Evolutionary conservation across 2,888 invertebrate species (phyloP).

Genomic region (Brenthis ino): DNA sequence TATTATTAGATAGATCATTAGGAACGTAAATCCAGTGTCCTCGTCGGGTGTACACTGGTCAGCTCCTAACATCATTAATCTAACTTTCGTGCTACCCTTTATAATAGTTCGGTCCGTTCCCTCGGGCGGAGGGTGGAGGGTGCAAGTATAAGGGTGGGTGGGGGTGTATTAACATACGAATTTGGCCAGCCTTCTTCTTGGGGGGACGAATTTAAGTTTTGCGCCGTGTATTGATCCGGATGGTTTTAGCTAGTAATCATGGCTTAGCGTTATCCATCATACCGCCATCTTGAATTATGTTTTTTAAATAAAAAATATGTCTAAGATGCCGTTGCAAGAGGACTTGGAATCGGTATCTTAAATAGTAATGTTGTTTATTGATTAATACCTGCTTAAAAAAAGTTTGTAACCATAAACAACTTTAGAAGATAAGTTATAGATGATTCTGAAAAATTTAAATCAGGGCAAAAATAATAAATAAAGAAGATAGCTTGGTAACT

Average conservation of each 20-base stretch:
- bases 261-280: slow-evolving; percentile 40
- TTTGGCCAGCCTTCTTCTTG: slow-evolving; percentile 78
- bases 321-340: not conserved
- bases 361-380: not conserved
- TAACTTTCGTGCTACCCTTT: slow-evolving; percentile 83
- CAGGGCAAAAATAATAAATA: not conserved
- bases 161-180: slow-evolving; percentile 79
- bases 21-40: slow-evolving; percentile 39
- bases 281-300: slow-evolving; percentile 32
- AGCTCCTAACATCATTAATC: slow-evolving; percentile 83
- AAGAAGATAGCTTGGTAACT: slow-evolving; percentile 15
- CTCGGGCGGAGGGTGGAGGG: slow-evolving; percentile 57
- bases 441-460: not conserved
- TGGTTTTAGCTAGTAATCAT: slow-evolving; percentile 58
- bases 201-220: slow-evolving; percentile 80
- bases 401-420: not conserved
- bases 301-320: not conserved
- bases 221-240: slow-evolving; percentile 76
- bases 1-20: slow-evolving; percentile 28
- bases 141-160: slow-evolving; percentile 49
- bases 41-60: slow-evolving; percentile 63
- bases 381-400: not conserved
- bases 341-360: not conserved
- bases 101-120: slow-evolving; percentile 81
- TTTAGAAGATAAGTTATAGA: not conserved